These are phyloP conservation scores for Rhagologus leucostigma DNA, from an alignment of 2,113 vertebrate genomes.

Conservation along the genomic window DNA sequence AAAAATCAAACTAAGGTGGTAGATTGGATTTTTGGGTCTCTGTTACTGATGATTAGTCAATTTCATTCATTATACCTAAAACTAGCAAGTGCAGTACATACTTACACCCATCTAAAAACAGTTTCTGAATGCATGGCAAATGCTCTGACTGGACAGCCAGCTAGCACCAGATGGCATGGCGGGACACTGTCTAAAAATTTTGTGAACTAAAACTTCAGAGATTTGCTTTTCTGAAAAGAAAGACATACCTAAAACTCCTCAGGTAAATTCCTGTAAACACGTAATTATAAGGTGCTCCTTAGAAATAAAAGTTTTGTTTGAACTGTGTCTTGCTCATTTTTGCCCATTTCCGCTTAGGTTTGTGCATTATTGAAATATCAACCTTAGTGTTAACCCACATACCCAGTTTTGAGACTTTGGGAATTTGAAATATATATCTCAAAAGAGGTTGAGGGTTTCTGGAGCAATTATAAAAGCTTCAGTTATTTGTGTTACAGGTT, in stretches of 20 bases:
- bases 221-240: not conserved
- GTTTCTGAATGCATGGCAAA: not conserved
- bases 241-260: not conserved
- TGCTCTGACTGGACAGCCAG: not conserved
- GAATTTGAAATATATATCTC: not conserved
- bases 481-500: not conserved
- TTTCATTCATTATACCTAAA: conserved; percentile 43
- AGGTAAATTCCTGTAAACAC: not conserved
- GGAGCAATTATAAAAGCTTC: not conserved
- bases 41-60: not conserved
- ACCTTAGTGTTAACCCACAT: not conserved
- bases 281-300: not conserved
- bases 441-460: not conserved
- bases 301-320: not conserved
- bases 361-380: not conserved
- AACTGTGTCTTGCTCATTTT: not conserved
- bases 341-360: not conserved
- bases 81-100: not conserved
- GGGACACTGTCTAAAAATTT: not conserved
- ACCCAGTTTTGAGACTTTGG: not conserved
- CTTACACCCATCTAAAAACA: not conserved
- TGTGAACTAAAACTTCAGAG: not conserved
- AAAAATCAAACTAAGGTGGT: not conserved
- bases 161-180: not conserved
- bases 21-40: not conserved